These are phyloP conservation scores for Nothocercus nigrocapillus DNA, from an alignment of 2,113 vertebrate genomes.

Conservation along the genomic window DNA sequence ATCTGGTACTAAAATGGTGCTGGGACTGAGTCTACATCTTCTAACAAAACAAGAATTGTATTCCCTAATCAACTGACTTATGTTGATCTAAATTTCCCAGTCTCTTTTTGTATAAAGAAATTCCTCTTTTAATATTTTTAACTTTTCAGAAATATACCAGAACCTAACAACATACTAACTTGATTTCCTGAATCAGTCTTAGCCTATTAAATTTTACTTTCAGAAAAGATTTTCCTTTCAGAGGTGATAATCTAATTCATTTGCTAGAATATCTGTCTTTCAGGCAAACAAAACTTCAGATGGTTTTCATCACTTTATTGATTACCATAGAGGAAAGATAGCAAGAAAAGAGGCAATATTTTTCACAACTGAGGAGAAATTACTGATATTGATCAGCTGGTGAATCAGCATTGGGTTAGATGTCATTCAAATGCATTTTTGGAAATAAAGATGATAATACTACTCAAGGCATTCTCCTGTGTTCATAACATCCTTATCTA, in stretches of 20 bases:
- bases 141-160: background rate
- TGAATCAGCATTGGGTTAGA: background rate
- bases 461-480: background rate
- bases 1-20: background rate
- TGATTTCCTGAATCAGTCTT: background rate
- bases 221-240: background rate
- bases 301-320: background rate
- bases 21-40: background rate
- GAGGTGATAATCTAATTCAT: background rate
- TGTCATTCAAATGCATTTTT: background rate
- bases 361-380: background rate
- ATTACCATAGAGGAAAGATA: background rate
- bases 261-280: background rate
- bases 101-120: background rate
- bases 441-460: background rate
- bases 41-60: background rate
- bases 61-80: background rate
- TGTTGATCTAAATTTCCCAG: background rate
- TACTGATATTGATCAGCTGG: background rate
- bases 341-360: background rate
- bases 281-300: background rate
- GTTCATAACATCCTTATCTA: background rate
- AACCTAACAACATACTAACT: background rate
- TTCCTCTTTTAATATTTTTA: background rate
- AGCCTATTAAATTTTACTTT: background rate